phyloP scores from a whole-genome alignment of 2,113 vertebrate species.

The Oriolus oriolus region DNA sequence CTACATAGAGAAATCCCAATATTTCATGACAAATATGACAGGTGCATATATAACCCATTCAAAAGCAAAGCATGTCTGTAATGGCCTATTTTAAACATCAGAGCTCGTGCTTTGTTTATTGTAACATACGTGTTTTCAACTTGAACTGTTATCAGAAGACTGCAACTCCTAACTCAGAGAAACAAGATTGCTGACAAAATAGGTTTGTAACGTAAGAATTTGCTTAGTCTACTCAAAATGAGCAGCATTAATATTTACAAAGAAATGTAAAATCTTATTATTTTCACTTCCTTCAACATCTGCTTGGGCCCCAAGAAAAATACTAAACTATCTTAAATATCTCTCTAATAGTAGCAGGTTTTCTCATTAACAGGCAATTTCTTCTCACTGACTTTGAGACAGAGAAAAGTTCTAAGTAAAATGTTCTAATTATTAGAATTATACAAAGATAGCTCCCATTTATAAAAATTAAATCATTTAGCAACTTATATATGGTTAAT shows the following conservation, averaged over 20 bases:
- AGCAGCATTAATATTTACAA: not conserved
- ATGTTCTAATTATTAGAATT: constrained; percentile 18
- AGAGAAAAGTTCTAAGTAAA: not conserved
- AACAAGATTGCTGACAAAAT: not conserved
- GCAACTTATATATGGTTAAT: constrained; percentile 32
- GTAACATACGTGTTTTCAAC: accelerated
- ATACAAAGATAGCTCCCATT: constrained; percentile 17
- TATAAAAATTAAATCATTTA: constrained; percentile 52
- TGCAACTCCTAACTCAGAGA: not conserved
- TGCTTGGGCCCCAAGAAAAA: not conserved
- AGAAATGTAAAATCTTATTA: not conserved
- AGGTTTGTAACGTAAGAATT: not conserved
- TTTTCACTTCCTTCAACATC: not conserved
- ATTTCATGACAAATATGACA: not conserved
- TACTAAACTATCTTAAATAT: not conserved
- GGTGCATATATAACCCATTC: not conserved
- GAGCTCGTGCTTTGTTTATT: not conserved
- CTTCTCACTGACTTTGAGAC: not conserved
- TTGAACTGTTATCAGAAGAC: not conserved
- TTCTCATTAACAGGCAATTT: not conserved
- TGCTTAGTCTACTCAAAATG: not conserved
- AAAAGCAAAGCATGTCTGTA: not conserved
- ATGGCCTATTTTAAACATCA: not conserved
- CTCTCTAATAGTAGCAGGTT: not conserved
- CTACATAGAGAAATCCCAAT: not conserved